phyloP scores from a whole-genome alignment of 2,888 invertebrate genomes.

The Erebia ligea region DNA sequence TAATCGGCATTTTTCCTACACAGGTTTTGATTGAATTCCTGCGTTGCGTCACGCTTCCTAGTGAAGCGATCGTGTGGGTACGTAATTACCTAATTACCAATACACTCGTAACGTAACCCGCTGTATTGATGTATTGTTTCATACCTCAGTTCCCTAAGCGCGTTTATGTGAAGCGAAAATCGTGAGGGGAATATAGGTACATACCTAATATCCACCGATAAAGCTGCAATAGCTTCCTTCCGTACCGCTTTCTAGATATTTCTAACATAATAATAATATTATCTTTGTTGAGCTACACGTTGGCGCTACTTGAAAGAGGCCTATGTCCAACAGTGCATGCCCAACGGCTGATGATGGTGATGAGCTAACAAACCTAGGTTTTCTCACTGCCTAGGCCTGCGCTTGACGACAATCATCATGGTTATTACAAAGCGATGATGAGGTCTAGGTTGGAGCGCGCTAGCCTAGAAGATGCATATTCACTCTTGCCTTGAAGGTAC shows the following conservation, averaged over 20 bases:
- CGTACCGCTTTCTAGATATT: neutral
- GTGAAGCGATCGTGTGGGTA: conserved; percentile 10
- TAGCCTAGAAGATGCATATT: no score
- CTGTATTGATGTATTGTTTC: neutral
- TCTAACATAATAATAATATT: neutral
- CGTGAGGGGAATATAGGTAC: neutral
- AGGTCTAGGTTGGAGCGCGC: no score
- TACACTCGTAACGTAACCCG: conserved; percentile 5
- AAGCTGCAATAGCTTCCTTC: conserved; percentile 1
- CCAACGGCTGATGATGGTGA: no score
- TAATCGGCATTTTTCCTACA: neutral
- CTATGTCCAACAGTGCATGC: no score
- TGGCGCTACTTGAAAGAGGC: no score
- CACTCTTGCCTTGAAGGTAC: no score
- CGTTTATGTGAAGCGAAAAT: neutral
- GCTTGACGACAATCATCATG: no score
- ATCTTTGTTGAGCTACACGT: neutral
- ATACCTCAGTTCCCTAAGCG: neutral
- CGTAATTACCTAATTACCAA: conserved; percentile 28
- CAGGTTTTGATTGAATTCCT: conserved; percentile 21
- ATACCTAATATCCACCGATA: neutral
- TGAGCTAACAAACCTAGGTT: neutral
- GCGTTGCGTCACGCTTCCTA: conserved; percentile 20
- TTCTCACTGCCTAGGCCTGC: no score
- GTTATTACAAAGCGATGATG: no score